These are phyloP conservation scores for Psettodes erumei DNA, from an alignment of 2,113 vertebrate genomes.

Conservation along the genomic window DNA sequence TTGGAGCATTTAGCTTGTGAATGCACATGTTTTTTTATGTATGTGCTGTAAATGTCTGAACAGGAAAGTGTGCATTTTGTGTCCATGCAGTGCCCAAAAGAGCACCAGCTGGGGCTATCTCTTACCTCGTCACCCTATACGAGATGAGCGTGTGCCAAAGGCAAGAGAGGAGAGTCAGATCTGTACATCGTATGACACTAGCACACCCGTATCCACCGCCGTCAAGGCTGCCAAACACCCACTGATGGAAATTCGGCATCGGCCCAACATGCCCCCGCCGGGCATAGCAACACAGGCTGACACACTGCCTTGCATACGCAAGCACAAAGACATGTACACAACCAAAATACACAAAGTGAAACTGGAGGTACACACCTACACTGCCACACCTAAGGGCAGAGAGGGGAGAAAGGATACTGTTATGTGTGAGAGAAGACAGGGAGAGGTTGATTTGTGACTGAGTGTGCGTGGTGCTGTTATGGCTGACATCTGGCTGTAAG, in stretches of 20 bases:
- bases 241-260: slow-evolving; percentile 65
- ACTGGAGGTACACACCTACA: slow-evolving; percentile 33
- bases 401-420: slow-evolving; percentile 47
- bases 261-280: slow-evolving; percentile 44
- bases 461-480: slow-evolving; percentile 53
- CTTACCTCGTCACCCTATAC: slow-evolving; percentile 56
- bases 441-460: slow-evolving; percentile 53
- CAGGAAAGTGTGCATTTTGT: slow-evolving; percentile 20
- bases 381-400: slow-evolving; percentile 53
- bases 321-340: slow-evolving; percentile 16
- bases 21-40: neutral
- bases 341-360: slow-evolving; percentile 35
- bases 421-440: slow-evolving; percentile 32
- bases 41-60: slow-evolving; percentile 15
- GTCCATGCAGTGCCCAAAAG: slow-evolving; percentile 26
- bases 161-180: slow-evolving; percentile 36
- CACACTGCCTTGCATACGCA: slow-evolving; percentile 25
- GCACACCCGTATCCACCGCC: slow-evolving; percentile 21
- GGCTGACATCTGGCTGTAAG: slow-evolving; percentile 82
- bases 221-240: slow-evolving; percentile 40
- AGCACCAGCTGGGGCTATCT: slow-evolving; percentile 37
- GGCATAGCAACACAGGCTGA: slow-evolving; percentile 17
- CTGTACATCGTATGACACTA: slow-evolving; percentile 39
- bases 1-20: slow-evolving; percentile 2
- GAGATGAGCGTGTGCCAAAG: slow-evolving; percentile 36